Evolutionary conservation across 2,888 invertebrate species (phyloP), one percentile per base, ranked within the genome.

Genomic region (Alentia gelatinosa): DNA sequence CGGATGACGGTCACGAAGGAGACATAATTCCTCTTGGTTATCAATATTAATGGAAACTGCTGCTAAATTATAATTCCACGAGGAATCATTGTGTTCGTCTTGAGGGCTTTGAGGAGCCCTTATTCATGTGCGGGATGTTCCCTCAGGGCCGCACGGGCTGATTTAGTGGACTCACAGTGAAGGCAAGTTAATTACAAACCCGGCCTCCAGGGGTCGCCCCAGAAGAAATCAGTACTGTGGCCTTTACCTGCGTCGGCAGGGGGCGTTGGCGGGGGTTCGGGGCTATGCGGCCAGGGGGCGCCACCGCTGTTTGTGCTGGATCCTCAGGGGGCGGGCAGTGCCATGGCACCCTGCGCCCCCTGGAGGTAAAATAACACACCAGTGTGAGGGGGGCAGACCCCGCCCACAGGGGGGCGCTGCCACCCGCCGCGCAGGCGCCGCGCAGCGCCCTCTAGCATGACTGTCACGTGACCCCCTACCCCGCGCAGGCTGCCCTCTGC

Each of bases 61-160:
- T 74, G 75, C 39, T 89, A 63, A 89, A 89, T 89, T 89, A 89
- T 89, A 89, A 89, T 74, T 75, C 89, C 89, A 37, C 26, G 39
- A 39, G 89, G 89, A 89, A 74, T 89, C 75, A 40, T 75, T 89
- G 75, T 30, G 75, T n/a, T n/a, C 40, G 63, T 89, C 89, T 89
- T 89, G 56, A 50, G 90, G 90, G 90, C 86, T 86, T 90, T 90
- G 86, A 83, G 86, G 39, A 33, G 63, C 42, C 47, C 90, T 90
- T 84, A 86, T 86, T 90, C 90, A 90, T 90, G 90, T 93, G 92
- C 97, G 97, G 91, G 97, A 97, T 84, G 97, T 97, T 91, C 97
- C 97, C 95, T 97, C 97, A 39, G 97, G 97, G 83, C 94, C 93
- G 89, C 96, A 68, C 86, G 37, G 86, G 56, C 90, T 90, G 90